Evolutionary conservation across 2,113 vertebrate genomes (phyloP), one percentile per base, ranked within the genome.

Genomic region (Eublepharis macularius): DNA sequence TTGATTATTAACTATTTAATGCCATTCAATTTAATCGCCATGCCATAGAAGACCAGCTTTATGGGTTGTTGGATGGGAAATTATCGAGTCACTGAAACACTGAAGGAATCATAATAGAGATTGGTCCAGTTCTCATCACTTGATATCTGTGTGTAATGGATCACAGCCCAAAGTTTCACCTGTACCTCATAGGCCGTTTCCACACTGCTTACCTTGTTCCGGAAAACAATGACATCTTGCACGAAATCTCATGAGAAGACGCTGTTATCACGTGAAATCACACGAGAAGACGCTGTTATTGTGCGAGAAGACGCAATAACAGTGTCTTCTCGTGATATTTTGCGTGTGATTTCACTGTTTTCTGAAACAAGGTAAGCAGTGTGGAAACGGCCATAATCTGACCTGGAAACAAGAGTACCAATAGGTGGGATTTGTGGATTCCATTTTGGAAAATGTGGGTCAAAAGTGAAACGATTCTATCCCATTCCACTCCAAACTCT

Each of bases 1-100:
- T 87, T 92, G 80, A 83, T 84, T 92, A 90, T 92, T 94, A 91
- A 93, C 91, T 94, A 92, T 90, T 91, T 93, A 91, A 81, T 94
- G 85, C 81, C 85, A 85, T 94, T 95, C 86, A 84, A 80, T 70
- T 94, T 94, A 92, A 94, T 93, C 73, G n/a, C 47, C 84, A 16
- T 54, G 81, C n/a, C 87, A 76, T 92, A 93, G 95, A 96, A 92
- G 69, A 85, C 66, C 85, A 70, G 72, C 86, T 94, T 95, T 92
- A 93, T 91, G 87, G 85, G 24, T 90, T 81, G 87, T 39, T 89
- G 86, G 6, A 90, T 91, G 80, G 80, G 68, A 95, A 94, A 91
- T 93, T 75, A 91, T 90, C 76, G 76, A 93, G 76, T 80, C 88
- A 91, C 39, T 78, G 78, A 92, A 88, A 69, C 87, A 92, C 1